These are phyloP conservation scores for Melopsittacus undulatus DNA, from an alignment of 2,797 vertebrate species.

Conservation along the genomic window DNA sequence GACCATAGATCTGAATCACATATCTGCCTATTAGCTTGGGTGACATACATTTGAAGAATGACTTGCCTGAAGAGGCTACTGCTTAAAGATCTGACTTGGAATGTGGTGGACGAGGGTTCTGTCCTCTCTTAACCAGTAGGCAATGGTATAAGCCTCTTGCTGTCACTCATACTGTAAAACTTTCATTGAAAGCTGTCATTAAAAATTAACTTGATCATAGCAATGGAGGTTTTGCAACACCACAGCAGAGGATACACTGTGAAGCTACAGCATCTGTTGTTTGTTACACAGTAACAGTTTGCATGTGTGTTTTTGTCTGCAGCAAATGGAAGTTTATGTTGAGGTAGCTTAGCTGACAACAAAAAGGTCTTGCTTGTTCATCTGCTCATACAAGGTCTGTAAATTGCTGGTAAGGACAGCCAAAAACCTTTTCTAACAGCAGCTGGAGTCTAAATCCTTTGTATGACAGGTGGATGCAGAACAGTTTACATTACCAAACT, in stretches of 20 bases:
- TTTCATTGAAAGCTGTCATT: not conserved
- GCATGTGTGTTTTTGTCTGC: not conserved
- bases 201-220: not conserved
- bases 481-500: not conserved
- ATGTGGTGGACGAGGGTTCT: fast-evolving
- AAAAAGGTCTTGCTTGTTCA: not conserved
- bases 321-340: not conserved
- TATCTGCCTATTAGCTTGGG: not conserved
- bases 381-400: not conserved
- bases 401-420: not conserved
- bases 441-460: not conserved
- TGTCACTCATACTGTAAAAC: not conserved
- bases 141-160: not conserved
- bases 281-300: not conserved
- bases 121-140: not conserved
- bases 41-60: not conserved
- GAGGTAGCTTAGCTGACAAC: not conserved
- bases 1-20: not conserved
- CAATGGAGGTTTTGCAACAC: not conserved
- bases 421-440: not conserved
- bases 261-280: not conserved
- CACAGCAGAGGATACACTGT: not conserved
- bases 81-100: not conserved
- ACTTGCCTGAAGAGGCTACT: not conserved
- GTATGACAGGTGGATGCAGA: not conserved